These are phyloP conservation scores for Subacronicta megacephala DNA, from an alignment of 2,888 invertebrate species.

Conservation along the genomic window DNA sequence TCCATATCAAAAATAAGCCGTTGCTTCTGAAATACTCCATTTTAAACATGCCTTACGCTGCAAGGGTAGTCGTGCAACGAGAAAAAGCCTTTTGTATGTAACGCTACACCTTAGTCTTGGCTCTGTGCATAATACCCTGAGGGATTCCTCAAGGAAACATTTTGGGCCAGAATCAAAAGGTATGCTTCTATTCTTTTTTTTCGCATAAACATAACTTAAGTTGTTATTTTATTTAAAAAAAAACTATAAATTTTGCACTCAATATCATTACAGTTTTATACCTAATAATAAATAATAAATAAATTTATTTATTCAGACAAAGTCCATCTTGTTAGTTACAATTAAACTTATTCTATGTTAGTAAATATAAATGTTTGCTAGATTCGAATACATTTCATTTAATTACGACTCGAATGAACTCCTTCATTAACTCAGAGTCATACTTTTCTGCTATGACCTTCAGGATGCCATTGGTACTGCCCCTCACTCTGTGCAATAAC, in stretches of 20 bases:
- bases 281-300: no score
- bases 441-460: background rate
- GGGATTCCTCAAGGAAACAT: conserved; percentile 37
- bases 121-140: conserved; percentile 37
- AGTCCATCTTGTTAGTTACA: no score
- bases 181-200: conserved; percentile 1
- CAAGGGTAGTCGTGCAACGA: conserved; percentile 55
- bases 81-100: conserved; percentile 54
- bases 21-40: conserved; percentile 11
- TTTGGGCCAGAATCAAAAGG: conserved; percentile 28
- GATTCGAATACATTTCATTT: no score
- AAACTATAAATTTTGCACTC: no score
- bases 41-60: conserved; percentile 38
- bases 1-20: conserved; percentile 4
- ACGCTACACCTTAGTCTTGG: conserved; percentile 58
- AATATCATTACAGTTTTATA: no score
- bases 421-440: background rate
- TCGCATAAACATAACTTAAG: background rate
- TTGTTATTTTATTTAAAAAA: no score
- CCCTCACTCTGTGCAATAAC: background rate
- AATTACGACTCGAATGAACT: no score
- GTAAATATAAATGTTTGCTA: no score
- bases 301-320: no score
- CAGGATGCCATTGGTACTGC: background rate
- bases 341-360: no score